A percentile compares a stretch with the other conserved stretches of the same genome.
phyloP scores from a whole-genome alignment of 2,113 vertebrate species.

The Anser cygnoides region DNA sequence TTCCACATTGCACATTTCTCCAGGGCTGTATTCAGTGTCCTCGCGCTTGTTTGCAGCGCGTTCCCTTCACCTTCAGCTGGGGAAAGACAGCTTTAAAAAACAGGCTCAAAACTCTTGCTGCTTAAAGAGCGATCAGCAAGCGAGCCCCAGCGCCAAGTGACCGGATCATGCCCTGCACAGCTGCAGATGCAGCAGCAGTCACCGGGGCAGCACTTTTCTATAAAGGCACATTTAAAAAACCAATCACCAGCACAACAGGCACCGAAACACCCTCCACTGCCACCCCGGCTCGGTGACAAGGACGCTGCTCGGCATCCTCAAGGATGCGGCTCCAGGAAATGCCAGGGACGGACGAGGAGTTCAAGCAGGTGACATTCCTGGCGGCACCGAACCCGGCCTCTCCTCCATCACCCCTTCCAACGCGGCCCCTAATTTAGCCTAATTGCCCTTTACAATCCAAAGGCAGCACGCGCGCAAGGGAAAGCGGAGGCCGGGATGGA shows the following conservation, averaged over 20 bases:
- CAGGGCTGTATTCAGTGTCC: constrained; percentile 64
- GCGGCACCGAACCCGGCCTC: not conserved
- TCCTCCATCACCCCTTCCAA: constrained; percentile 27
- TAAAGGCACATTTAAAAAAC: not conserved
- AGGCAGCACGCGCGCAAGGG: constrained; percentile 65
- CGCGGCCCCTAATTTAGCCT: constrained; percentile 20
- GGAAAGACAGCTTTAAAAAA: constrained; percentile 34
- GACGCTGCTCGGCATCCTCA: not conserved
- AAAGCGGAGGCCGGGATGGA: constrained; percentile 48
- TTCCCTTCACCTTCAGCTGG: constrained; percentile 4
- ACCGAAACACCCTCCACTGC: not conserved
- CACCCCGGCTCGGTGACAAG: not conserved
- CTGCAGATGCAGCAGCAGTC: not conserved
- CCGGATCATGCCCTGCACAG: not conserved
- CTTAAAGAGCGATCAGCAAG: constrained; percentile 21
- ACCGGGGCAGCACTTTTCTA: not conserved
- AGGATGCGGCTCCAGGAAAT: not conserved
- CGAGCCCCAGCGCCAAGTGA: not conserved
- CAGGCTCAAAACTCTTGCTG: not conserved
- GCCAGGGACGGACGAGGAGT: not conserved
- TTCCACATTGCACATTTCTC: constrained; percentile 64
- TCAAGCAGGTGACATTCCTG: constrained; percentile 7
- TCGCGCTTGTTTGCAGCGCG: constrained; percentile 2
- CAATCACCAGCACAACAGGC: not conserved
- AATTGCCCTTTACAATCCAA: constrained; percentile 49